Evolutionary conservation across 2,888 invertebrate genomes (phyloP), one percentile per base, ranked within the genome.

Genomic region (Deilephila porcellus): DNA sequence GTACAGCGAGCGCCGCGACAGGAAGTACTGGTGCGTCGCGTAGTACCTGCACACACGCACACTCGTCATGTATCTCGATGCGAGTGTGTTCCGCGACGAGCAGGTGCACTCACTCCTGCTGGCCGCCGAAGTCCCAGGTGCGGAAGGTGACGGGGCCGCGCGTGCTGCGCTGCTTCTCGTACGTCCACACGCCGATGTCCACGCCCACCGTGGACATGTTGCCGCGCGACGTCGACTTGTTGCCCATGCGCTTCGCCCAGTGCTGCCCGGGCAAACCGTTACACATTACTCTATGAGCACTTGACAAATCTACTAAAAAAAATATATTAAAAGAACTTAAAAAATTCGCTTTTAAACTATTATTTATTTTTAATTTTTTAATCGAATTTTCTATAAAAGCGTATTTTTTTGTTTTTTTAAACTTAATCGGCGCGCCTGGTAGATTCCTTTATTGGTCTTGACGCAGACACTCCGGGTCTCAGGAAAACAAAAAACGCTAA

Each of bases 111-210:
- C 82, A 97, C 96, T 99, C 99, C 86, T 97, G 97, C 93, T 99
- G 99, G 0, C 99, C 99, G 5, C 99, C 99, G 91, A 99, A 99
- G 91, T 99, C 99, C 99, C 99, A 99, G 0, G 99, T 99, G 73
- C 99, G 95, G 92, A 98, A 98, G 37, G 98, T 97, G 72, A 99
- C 97, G 0, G 98, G 97, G 1, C 98, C 97, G 34, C 97, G 95
- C 8, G 97, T 95, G 86, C 97, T 97, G 59, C 95, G 86, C 45
- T 87, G 86, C 86, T 98, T 98, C 89, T 99, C 99, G 88, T 98
- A 98, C 32, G 97, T 95, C 98, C 99, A 99, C 79, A 98, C 98
- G 64, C 98, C 98, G 80, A 99, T 99, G 91, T 99, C 99, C 34
- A 99, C 99, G 29, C 99, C 99, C 59, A 99, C 99, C 0, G 99